Evolutionary conservation across 2,888 invertebrate species (phyloP).

Genomic region (Athripsodes cinereus): DNA sequence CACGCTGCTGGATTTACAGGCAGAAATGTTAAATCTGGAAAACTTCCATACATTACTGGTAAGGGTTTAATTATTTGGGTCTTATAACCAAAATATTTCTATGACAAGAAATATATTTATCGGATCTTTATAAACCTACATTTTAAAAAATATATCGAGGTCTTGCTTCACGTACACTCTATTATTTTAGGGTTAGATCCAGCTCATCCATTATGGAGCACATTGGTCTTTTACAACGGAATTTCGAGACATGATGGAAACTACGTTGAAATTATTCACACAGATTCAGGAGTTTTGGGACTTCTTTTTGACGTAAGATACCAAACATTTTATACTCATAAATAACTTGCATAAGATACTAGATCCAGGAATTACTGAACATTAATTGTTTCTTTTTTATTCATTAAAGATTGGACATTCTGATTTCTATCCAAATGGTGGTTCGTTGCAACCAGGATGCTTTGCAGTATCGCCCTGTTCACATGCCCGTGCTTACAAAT

Average conservation of each 20-base stretch:
- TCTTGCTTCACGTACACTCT: neutral
- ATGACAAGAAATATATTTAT: too few relatives aligned
- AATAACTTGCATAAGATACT: too few relatives aligned
- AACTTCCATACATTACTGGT: slow-evolving; percentile 48
- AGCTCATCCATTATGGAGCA: slow-evolving; percentile 39
- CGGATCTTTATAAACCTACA: too few relatives aligned
- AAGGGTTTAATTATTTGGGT: slow-evolving; percentile 7
- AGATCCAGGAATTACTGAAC: too few relatives aligned
- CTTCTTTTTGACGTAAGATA: slow-evolving; percentile 31
- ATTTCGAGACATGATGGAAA: slow-evolving; percentile 36
- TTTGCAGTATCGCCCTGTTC: slow-evolving; percentile 23
- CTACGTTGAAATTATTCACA: slow-evolving; percentile 44
- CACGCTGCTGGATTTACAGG: slow-evolving; percentile 52
- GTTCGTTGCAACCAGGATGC: slow-evolving; percentile 38
- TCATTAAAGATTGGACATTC: slow-evolving; percentile 44
- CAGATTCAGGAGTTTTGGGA: slow-evolving; percentile 40
- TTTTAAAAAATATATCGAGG: too few relatives aligned
- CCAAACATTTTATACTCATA: neutral
- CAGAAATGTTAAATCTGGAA: slow-evolving; percentile 47
- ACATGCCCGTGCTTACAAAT: slow-evolving; percentile 16
- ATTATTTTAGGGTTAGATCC: slow-evolving; percentile 39
- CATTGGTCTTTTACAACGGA: slow-evolving; percentile 28
- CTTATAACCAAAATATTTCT: too few relatives aligned
- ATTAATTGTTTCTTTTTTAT: slow-evolving; percentile 28
- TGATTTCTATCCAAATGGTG: slow-evolving; percentile 42